Base-by-base conservation (phyloP, 53 echinoderm and acorn worm species). In the Stichopus horrens region DNA sequence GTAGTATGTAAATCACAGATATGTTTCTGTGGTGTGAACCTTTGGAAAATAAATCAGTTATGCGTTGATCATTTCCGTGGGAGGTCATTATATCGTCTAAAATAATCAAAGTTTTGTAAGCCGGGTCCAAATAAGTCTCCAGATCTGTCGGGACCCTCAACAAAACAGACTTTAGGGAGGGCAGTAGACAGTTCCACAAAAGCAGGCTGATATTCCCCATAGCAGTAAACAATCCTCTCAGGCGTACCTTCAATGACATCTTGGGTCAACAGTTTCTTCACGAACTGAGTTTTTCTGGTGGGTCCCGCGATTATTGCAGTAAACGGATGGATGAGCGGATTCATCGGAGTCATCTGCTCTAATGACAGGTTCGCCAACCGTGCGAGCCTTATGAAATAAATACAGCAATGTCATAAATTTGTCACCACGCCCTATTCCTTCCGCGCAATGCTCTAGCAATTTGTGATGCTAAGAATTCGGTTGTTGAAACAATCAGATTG, bases 1-100 rank as follows among this genome's bases (percentile, higher is more conserved):
- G 94, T 51, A 91, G 79, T 0, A 96, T 94, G 20, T 92, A 89
- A 53, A 96, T 92, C 5, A 96, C 96, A 0, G 94, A 92, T 18
- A 96, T 74, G 74, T 96, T 94, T 23, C 91, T 79, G 74, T 94
- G 94, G 86, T 96, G 96, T 75, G 93, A 91, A 5, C 94, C 94
- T 90, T 93, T 93, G 20, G 92, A 93, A 78, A 94, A 96, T 1
- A 96, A 88, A 77, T 91, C 88, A 10, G 90, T 84, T 14, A 94
- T 83, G 53, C 89, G 80, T 76, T 89, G 68, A 90, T 90, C 93
- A 53, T 91, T 88, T 16, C 91, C 86, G 0, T 77, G 84, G 73
- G 93, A 89, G 7, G 90, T 90, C 95, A 83, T 83, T 20, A 59
- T 86, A 88, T 95, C 95, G 58, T 95, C 93, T n/a, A 95, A 86